These are phyloP conservation scores for Aldrovandia affinis DNA, from an alignment of 2,797 vertebrate genomes.

Conservation along the genomic window DNA sequence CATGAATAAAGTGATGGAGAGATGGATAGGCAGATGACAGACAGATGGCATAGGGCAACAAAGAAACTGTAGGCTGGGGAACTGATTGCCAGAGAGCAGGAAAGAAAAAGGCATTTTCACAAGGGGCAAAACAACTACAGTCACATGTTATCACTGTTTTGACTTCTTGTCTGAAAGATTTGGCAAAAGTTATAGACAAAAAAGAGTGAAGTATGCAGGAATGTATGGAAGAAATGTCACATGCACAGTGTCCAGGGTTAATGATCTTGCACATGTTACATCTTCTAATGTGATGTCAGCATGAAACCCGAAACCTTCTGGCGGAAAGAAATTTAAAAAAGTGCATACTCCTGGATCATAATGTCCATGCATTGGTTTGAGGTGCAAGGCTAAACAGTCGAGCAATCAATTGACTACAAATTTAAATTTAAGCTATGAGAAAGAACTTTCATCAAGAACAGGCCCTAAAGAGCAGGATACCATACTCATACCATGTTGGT, in stretches of 20 bases:
- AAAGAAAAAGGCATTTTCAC: not conserved
- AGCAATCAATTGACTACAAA: too few species aligned
- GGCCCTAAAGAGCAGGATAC: too few species aligned
- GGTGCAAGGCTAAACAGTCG: too few species aligned
- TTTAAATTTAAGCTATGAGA: too few species aligned
- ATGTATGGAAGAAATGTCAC: not conserved
- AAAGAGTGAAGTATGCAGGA: conserved; percentile 24
- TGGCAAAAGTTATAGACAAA: conserved; percentile 30
- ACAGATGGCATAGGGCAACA: conserved; percentile 9
- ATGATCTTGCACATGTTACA: not conserved
- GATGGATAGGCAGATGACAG: conserved; percentile 32
- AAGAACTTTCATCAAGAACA: too few species aligned
- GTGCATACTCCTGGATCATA: too few species aligned
- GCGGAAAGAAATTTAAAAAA: too few species aligned
- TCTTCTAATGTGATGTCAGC: too few species aligned
- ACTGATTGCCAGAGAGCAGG: not conserved
- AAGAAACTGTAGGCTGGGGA: conserved; percentile 8
- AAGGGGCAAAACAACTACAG: not conserved
- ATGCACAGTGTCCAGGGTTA: too few species aligned
- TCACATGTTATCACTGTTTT: conserved; percentile 31
- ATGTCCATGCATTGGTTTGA: too few species aligned
- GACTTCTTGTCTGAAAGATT: conserved; percentile 37
- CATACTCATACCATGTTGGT: too few species aligned
- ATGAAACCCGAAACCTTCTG: too few species aligned
- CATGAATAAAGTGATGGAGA: not conserved